Evolutionary conservation across 1,140 invertebrate species (phyloP).

Genomic region (Drosophila bocki): DNA sequence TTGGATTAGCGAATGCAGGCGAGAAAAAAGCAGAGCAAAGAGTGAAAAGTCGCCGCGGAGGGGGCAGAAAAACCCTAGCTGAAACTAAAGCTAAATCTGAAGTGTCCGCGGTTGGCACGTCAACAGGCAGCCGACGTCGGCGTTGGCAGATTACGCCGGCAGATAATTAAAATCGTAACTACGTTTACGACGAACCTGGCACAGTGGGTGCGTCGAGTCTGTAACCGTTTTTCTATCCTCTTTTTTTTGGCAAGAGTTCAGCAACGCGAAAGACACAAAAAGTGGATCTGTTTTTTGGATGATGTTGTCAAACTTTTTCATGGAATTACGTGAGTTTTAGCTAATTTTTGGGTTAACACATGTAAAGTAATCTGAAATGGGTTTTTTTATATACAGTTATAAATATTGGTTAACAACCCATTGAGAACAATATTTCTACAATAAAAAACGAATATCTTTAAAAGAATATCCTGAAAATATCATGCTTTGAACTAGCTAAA

Average conservation of each 20-base stretch:
- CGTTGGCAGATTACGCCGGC: slow-evolving; percentile 72
- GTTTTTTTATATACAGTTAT: background rate
- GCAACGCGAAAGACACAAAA: background rate
- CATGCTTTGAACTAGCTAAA: background rate
- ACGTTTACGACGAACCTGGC: slow-evolving; percentile 54
- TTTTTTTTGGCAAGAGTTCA: slow-evolving; percentile 9
- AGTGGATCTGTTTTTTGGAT: slow-evolving; percentile 2
- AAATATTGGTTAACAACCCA: background rate
- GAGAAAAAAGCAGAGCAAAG: slow-evolving; percentile 27
- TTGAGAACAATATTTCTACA: background rate
- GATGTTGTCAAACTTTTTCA: slow-evolving; percentile 4
- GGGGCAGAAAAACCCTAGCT: slow-evolving; percentile 34
- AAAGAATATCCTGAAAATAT: too few species aligned
- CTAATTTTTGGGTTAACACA: slow-evolving; percentile 4
- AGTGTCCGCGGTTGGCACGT: slow-evolving; percentile 71
- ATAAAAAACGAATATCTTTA: background rate
- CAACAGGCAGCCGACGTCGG: slow-evolving; percentile 46
- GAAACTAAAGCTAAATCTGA: slow-evolving; percentile 42
- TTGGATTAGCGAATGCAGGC: slow-evolving; percentile 70
- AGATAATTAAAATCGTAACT: slow-evolving; percentile 82
- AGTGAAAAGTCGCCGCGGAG: slow-evolving; percentile 42
- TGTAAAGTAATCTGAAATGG: background rate
- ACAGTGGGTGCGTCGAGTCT: slow-evolving; percentile 40
- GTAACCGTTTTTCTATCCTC: background rate
- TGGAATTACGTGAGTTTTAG: background rate